Conservation (phyloP, 2,888 invertebrate genomes). For the Notocelia uddmanniana region DNA sequence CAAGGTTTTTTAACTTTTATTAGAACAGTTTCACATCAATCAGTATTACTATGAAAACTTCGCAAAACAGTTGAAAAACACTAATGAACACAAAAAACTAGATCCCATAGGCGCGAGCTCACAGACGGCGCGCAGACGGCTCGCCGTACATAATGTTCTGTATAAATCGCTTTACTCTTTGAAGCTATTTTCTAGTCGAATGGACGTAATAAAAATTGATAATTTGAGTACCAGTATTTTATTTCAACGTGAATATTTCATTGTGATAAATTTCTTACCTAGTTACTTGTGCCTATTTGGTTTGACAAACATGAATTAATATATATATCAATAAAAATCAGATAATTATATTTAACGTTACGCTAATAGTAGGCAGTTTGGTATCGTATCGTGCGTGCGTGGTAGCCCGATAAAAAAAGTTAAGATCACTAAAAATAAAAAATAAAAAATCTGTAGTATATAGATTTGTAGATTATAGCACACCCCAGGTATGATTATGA, state of each 20-base stretch:
- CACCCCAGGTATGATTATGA: too few species aligned
- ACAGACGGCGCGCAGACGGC: slow-evolving; percentile 4
- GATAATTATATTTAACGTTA: too few species aligned
- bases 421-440: too few species aligned
- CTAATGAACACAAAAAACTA: neutral
- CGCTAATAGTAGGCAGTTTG: too few species aligned
- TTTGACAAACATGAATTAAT: too few species aligned
- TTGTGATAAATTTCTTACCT: neutral
- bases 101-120: neutral
- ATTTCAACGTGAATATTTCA: slow-evolving; percentile 10
- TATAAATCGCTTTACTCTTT: slow-evolving; percentile 41
- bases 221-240: slow-evolving; percentile 28
- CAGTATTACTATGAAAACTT: neutral
- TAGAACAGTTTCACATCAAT: too few species aligned
- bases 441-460: too few species aligned
- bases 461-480: too few species aligned
- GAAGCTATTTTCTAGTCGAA: slow-evolving; percentile 40
- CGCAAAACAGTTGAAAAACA: slow-evolving; percentile 1
- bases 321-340: too few species aligned
- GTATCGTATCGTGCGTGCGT: too few species aligned
- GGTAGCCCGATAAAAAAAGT: too few species aligned
- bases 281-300: neutral
- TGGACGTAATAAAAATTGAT: slow-evolving; percentile 36
- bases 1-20: too few species aligned
- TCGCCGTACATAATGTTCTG: neutral